Percentiles rank a stretch among this genome's conserved stretches.
phyloP scores from a whole-genome alignment of 2,797 vertebrate genomes.

The Naso thynnoides region DNA sequence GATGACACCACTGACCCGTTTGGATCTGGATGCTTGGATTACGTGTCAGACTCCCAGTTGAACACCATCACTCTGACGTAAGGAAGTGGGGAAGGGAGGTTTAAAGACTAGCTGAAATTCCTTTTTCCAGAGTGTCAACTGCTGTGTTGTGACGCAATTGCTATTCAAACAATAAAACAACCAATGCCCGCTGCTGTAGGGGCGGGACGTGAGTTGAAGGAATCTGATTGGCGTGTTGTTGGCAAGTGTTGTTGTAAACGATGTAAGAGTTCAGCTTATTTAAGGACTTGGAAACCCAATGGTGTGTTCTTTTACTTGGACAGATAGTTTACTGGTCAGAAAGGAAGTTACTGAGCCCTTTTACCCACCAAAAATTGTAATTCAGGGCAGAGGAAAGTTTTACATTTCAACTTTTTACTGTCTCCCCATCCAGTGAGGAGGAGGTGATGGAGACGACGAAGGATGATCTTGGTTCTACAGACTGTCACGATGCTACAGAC shows the following conservation, averaged over 20 bases:
- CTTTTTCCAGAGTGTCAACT: too few species aligned
- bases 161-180: too few species aligned
- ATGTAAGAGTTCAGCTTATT: conserved; percentile 3
- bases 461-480: conserved; percentile 14
- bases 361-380: neutral
- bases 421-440: conserved; percentile 56
- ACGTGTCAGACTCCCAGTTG: conserved; percentile 82
- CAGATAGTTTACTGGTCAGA: neutral
- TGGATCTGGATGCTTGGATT: conserved; percentile 47
- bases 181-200: too few species aligned
- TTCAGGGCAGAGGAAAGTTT: neutral
- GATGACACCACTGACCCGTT: conserved; percentile 16
- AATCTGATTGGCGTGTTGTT: too few species aligned
- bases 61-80: conserved; percentile 77
- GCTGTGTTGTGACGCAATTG: too few species aligned
- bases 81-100: conserved; percentile 47
- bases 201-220: too few species aligned
- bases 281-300: neutral
- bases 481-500: conserved; percentile 80
- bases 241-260: too few species aligned
- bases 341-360: neutral
- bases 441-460: conserved; percentile 30
- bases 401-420: neutral
- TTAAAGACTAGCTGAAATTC: too few species aligned
- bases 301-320: neutral